Evolutionary conservation across 2,113 vertebrate genomes (phyloP).

Genomic region (Lepisosteus oculatus): DNA sequence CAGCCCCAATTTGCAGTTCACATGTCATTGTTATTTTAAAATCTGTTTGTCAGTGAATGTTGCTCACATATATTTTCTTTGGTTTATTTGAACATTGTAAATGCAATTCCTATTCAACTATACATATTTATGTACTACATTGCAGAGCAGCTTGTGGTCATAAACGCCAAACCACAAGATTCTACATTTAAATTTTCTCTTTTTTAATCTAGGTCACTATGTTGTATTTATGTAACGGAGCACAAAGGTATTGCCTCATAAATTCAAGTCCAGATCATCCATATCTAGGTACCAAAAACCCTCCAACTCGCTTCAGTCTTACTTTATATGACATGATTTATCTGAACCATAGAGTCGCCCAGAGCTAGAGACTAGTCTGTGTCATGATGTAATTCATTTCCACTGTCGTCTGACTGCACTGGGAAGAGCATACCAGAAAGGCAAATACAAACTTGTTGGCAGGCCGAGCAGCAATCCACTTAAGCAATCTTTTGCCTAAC

Average conservation of each 20-base stretch:
- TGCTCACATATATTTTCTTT: too few species aligned
- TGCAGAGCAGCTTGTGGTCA: too few species aligned
- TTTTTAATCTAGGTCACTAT: conserved; percentile 45
- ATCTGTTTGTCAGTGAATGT: too few species aligned
- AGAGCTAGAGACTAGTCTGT: conserved; percentile 50
- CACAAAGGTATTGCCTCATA: conserved; percentile 22
- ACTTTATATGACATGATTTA: conserved; percentile 47
- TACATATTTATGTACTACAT: too few species aligned
- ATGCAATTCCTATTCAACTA: too few species aligned
- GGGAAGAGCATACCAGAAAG: conserved; percentile 48
- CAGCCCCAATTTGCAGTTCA: too few species aligned
- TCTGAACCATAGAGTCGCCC: conserved; percentile 47
- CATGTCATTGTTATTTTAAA: too few species aligned
- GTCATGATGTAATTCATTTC: conserved; percentile 57
- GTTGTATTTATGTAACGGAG: conserved; percentile 20
- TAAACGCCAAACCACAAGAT: too few species aligned
- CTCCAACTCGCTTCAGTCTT: conserved; percentile 40
- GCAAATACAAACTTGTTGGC: conserved; percentile 50
- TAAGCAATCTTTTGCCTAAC: background rate
- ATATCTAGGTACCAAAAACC: conserved; percentile 44
- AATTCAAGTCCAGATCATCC: conserved; percentile 37
- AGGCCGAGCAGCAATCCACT: conserved; percentile 16
- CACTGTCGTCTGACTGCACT: conserved; percentile 19
- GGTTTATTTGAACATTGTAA: too few species aligned
- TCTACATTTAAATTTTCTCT: background rate